Evolutionary conservation across 1,140 invertebrate species (phyloP), one percentile per base, ranked within the genome.

Genomic region (Thalassaphorura encarpata): DNA sequence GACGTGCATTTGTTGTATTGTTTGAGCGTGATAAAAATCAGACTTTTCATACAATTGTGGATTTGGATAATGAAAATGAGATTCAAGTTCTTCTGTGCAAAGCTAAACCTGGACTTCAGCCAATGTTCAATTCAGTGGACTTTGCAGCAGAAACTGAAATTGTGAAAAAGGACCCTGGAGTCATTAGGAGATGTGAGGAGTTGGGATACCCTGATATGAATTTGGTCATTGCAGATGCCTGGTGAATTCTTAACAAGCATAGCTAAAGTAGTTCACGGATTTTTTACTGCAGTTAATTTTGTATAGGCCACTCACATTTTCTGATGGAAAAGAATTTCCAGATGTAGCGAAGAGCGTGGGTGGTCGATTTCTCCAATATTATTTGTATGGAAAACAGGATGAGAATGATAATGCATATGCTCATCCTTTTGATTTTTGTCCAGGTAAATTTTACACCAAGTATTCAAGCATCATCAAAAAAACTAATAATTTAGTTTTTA

Each of bases 381-480:
- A 55, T 43, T 56, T 60, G 49, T 64, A 58, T 39, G 28, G 24
- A 3, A 45, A 55, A 11, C 40, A 45, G 24, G 54, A 27, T n/a
- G 21, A 45, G 2, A 46, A 60, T 2, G 62, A 64, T 28, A 64
- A 64, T 33, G 53, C 58, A 19, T 64, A 64, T 36, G 62, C 62
- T 11, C 62, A 64, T 56, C 62, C 62, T 1, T 16, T 64, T 21
- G 47, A 54, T 18, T 64, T 64, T 45, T 33, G 50, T 4, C 31
- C 52, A 36, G 27, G 62, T 63, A 56, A 3, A 23, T 59, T 26
- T 40, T 13, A 29, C 8, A 39, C 6, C 21, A n/a, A 24, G 21
- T 29, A 24, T n/a, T 11, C 31, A 24, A 24, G 42, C 26, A 28
- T 24, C 24, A 26, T 36, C 6, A n/a, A 24, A 8, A 24, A 27